These are phyloP conservation scores for Graptemys geographica DNA, from an alignment of 2,797 vertebrate species.

Conservation along the genomic window DNA sequence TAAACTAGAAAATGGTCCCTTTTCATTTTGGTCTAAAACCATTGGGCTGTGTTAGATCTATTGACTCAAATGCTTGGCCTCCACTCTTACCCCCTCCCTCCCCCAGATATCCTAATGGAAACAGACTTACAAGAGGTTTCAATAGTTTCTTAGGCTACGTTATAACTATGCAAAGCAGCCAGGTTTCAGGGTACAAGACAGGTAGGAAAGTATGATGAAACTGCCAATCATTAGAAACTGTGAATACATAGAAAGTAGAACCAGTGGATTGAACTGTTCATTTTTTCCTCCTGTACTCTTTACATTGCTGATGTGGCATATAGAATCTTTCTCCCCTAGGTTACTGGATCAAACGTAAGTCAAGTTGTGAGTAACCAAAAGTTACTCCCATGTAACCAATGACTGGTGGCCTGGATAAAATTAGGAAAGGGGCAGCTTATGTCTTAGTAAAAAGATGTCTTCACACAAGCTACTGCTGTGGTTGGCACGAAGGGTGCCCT, in stretches of 20 bases:
- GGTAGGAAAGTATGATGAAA: conserved; percentile 26
- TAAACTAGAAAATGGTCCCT: background rate
- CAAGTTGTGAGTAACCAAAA: background rate
- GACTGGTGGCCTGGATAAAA: background rate
- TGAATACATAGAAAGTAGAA: background rate
- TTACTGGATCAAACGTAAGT: background rate
- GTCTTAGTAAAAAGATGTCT: background rate
- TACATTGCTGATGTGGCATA: background rate
- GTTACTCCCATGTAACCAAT: background rate
- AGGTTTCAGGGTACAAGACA: conserved; percentile 73
- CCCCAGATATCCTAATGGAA: background rate
- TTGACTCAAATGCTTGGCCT: background rate
- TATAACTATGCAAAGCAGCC: conserved; percentile 43
- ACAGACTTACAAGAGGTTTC: background rate
- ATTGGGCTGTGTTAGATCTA: background rate
- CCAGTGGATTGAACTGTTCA: background rate
- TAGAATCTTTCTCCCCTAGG: background rate
- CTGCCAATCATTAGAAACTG: background rate
- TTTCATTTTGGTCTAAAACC: background rate
- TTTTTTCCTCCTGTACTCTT: background rate
- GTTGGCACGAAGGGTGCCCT: background rate
- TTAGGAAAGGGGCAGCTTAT: background rate
- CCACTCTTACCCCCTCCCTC: background rate
- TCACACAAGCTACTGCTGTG: background rate
- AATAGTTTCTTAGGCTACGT: background rate